Conservation (phyloP, 2,888 invertebrate genomes). For the Hetaerina titia region DNA sequence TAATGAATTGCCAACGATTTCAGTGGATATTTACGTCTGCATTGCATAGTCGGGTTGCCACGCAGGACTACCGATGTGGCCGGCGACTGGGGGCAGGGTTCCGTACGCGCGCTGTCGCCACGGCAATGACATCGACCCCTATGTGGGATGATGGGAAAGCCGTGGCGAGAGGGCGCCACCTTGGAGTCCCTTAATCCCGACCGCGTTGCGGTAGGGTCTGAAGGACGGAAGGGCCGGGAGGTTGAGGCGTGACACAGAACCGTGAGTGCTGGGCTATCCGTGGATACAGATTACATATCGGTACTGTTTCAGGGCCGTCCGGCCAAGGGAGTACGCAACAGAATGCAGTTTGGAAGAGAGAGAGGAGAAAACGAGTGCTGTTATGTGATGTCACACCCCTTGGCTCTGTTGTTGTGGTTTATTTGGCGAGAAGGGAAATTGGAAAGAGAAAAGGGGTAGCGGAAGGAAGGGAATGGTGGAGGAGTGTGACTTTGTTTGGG, state of each 20-base stretch:
- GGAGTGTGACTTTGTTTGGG: background rate
- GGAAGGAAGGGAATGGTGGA: background rate
- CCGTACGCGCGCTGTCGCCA: too few species aligned
- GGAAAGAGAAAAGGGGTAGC: background rate
- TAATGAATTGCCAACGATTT: too few species aligned
- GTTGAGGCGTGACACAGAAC: background rate
- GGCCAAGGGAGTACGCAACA: background rate
- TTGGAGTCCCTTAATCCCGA: background rate
- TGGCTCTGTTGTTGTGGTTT: slow-evolving; percentile 22
- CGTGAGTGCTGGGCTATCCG: background rate
- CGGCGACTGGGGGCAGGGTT: too few species aligned
- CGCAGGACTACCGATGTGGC: too few species aligned
- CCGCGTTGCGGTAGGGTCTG: background rate
- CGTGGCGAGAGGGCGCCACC: background rate
- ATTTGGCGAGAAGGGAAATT: too few species aligned
- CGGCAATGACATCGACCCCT: too few species aligned
- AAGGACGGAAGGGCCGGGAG: background rate
- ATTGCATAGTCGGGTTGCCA: too few species aligned
- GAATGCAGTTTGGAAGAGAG: too few species aligned
- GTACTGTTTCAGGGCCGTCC: background rate
- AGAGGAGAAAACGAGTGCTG: background rate
- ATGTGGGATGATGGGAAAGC: too few species aligned
- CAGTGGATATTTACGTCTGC: too few species aligned
- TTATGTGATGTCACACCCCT: background rate
- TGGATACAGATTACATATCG: background rate